phyloP scores from a whole-genome alignment of 1,140 invertebrate species.

The Paramacrobiotus metropolitanus region DNA sequence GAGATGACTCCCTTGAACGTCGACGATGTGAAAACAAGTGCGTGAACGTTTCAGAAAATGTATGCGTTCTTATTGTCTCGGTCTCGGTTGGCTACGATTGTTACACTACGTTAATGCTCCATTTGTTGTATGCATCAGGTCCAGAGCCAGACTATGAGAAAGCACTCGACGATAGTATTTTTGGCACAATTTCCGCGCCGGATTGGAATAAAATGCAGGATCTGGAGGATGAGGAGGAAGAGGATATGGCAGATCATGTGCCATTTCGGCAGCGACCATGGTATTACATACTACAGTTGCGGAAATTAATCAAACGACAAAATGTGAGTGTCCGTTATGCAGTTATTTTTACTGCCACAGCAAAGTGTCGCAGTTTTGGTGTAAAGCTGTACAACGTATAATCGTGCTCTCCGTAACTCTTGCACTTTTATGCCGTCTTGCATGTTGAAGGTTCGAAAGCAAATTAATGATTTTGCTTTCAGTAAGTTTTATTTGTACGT shows the following conservation, averaged over 20 bases:
- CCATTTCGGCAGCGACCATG: not conserved
- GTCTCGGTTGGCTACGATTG: no score
- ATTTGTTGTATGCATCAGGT: no score
- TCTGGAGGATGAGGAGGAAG: not conserved
- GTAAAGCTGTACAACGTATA: not conserved
- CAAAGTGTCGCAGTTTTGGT: not conserved
- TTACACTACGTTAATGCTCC: no score
- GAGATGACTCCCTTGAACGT: no score
- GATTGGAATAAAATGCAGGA: not conserved
- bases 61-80: no score
- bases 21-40: no score
- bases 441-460: not conserved
- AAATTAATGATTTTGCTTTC: not conserved
- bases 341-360: not conserved
- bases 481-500: not conserved
- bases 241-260: not conserved
- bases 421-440: not conserved
- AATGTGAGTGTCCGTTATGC: not conserved
- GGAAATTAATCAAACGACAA: not conserved
- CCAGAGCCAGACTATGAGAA: no score
- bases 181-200: not conserved
- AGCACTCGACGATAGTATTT: not conserved
- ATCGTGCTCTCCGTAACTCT: not conserved
- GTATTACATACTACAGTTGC: not conserved
- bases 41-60: no score